These are phyloP conservation scores for Heliconius melpomene DNA, from an alignment of 1,140 invertebrate genomes.

Conservation along the genomic window DNA sequence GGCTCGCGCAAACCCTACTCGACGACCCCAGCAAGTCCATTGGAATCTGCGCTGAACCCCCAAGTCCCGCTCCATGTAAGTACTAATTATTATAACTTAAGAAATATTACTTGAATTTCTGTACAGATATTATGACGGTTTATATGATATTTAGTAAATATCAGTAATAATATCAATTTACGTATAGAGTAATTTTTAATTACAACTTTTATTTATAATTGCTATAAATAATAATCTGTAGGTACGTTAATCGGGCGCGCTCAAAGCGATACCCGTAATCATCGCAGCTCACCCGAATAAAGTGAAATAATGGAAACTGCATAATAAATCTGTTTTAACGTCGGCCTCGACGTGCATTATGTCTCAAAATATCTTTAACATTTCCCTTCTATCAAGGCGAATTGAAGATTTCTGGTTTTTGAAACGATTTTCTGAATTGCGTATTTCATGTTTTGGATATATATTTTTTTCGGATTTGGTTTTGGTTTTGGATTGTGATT, in stretches of 20 bases:
- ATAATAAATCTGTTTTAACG: slow-evolving; percentile 42
- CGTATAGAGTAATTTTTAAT: neutral
- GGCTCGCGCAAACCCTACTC: slow-evolving; percentile 84
- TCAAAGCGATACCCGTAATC: slow-evolving; percentile 23
- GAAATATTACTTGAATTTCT: too few relatives aligned
- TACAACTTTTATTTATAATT: slow-evolving; percentile 2
- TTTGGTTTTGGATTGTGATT: neutral
- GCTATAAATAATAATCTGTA: neutral
- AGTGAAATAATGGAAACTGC: slow-evolving; percentile 41
- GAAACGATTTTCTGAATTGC: neutral
- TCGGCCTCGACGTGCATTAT: slow-evolving; percentile 27
- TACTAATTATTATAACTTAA: slow-evolving; percentile 32
- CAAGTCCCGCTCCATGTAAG: slow-evolving; percentile 81
- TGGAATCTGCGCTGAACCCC: slow-evolving; percentile 86
- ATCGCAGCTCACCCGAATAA: slow-evolving; percentile 31
- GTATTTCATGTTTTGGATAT: neutral
- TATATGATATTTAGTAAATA: too few relatives aligned
- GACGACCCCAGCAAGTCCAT: slow-evolving; percentile 86
- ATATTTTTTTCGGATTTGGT: neutral
- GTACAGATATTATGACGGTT: too few relatives aligned
- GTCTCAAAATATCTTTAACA: slow-evolving; percentile 28
- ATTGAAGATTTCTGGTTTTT: neutral
- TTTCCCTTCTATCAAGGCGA: slow-evolving; percentile 17
- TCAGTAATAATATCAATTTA: neutral
- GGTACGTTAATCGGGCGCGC: slow-evolving; percentile 6